A percentile compares a stretch with the other conserved stretches of the same genome.
Evolutionary conservation across 2,113 vertebrate species (phyloP).

Genomic region (Corapipo altera): DNA sequence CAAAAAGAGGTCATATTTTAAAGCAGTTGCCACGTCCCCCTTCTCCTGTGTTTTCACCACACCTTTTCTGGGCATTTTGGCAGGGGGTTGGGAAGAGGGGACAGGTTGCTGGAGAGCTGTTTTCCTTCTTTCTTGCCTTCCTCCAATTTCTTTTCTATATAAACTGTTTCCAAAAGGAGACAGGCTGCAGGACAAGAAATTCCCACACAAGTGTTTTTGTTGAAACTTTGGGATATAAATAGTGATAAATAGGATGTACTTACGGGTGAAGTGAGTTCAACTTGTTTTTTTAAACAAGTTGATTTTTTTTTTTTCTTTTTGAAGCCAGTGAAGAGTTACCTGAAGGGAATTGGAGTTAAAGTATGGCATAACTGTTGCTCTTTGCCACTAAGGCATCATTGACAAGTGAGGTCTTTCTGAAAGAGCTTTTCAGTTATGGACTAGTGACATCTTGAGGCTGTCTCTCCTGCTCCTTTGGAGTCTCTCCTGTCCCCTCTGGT

Average conservation of each 20-base stretch:
- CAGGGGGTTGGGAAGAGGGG: not conserved
- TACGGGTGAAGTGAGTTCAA: not conserved
- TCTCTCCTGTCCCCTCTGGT: not conserved
- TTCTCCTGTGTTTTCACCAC: not conserved
- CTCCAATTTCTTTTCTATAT: not conserved
- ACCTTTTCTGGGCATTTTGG: not conserved
- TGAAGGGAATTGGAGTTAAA: not conserved
- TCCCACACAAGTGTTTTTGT: not conserved
- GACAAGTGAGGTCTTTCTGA: not conserved
- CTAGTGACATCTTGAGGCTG: constrained; percentile 40
- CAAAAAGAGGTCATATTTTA: not conserved
- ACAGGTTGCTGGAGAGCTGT: rapidly evolving
- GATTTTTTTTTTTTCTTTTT: not conserved
- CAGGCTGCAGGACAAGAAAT: not conserved
- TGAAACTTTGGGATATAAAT: not conserved
- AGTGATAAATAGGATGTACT: not conserved
- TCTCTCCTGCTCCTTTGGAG: not conserved
- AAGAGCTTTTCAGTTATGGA: not conserved
- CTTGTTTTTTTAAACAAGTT: not conserved
- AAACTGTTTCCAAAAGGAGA: not conserved
- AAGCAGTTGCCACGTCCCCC: not conserved
- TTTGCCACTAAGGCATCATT: rapidly evolving
- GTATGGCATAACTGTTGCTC: not conserved
- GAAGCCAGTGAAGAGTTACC: not conserved
- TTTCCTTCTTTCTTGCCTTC: not conserved